Evolutionary conservation across 2,113 vertebrate species (phyloP), one percentile per base, ranked within the genome.

Genomic region (Motacilla alba): DNA sequence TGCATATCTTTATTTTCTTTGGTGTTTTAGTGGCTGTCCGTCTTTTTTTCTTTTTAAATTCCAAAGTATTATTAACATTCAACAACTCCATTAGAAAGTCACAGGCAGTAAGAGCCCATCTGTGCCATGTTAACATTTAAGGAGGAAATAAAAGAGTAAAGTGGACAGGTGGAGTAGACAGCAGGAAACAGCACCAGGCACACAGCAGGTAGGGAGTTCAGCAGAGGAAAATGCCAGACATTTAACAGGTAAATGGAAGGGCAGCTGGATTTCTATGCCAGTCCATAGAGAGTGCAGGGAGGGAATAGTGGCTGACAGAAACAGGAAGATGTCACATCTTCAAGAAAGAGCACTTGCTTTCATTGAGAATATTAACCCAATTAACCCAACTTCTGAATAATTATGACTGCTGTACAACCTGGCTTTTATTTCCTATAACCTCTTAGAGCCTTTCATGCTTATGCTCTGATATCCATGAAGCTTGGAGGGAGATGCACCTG

Each of bases 131-230:
- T 95, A 94, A 73, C 95, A 90, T 93, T 96, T 96, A 95, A 95
- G 89, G 92, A 96, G 90, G 94, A 95, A 94, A 96, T 95, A 95
- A 96, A 97, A 94, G 87, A 91, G 67, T 95, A 94, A 96, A 96
- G 77, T 83, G 94, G 95, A 93, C 95, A 95, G 94, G 92, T 91
- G 92, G 95, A 96, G 87, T 62, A 95, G 93, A 89, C 88, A 97
- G 95, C 93, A 83, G 90, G 96, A 96, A 91, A 83, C 35, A 80
- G 72, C 94, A 94, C 72, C 74, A 93, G 90, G 91, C 92, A 89
- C 91, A 87, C 93, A 94, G 84, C 87, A 90, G 95, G 94, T 72
- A 93, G 76, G 58, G 46, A 91, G 92, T 76, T 97, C 95, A 94
- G 92, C 70, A 88, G 76, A 96, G 89, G 79, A 95, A 89, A 95